phyloP scores from a whole-genome alignment of 2,888 invertebrate species.

The Euproctis similis region DNA sequence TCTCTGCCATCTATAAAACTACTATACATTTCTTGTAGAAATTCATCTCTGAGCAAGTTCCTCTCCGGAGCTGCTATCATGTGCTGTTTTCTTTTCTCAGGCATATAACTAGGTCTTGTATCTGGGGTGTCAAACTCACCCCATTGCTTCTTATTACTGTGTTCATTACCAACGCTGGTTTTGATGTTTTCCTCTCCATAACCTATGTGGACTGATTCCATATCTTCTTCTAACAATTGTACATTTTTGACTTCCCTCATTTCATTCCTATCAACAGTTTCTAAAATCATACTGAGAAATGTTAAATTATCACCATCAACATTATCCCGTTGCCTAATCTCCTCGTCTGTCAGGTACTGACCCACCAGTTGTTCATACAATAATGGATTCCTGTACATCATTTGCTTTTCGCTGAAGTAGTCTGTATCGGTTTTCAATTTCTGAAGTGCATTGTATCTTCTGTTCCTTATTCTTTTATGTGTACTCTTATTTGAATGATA shows the following conservation, averaged over 20 bases:
- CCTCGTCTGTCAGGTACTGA: constrained; percentile 86
- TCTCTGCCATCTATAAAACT: constrained; percentile 90
- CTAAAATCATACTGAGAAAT: constrained; percentile 86
- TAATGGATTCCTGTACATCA: constrained; percentile 93
- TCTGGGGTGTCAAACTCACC: constrained; percentile 74
- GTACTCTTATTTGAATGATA: constrained; percentile 71
- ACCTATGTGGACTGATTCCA: constrained; percentile 37
- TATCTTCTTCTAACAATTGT: constrained; percentile 77
- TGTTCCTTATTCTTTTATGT: constrained; percentile 80
- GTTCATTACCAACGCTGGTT: constrained; percentile 18
- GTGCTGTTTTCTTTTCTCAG: constrained; percentile 41
- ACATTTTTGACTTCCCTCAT: constrained; percentile 77
- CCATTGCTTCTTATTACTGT: constrained; percentile 50
- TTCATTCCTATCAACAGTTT: constrained; percentile 85
- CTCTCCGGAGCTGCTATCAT: constrained; percentile 77
- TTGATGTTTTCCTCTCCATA: constrained; percentile 23
- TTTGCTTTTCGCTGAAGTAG: constrained; percentile 94
- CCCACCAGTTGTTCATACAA: constrained; percentile 94
- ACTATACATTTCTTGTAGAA: constrained; percentile 88
- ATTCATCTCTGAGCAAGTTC: constrained; percentile 84
- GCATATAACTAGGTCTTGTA: constrained; percentile 39
- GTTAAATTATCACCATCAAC: constrained; percentile 74
- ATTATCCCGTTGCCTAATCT: constrained; percentile 79
- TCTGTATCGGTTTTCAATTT: constrained; percentile 80
- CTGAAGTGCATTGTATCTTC: constrained; percentile 88